phyloP scores from a whole-genome alignment of 2,888 invertebrate genomes.

The Lissocephala sabroskyi region DNA sequence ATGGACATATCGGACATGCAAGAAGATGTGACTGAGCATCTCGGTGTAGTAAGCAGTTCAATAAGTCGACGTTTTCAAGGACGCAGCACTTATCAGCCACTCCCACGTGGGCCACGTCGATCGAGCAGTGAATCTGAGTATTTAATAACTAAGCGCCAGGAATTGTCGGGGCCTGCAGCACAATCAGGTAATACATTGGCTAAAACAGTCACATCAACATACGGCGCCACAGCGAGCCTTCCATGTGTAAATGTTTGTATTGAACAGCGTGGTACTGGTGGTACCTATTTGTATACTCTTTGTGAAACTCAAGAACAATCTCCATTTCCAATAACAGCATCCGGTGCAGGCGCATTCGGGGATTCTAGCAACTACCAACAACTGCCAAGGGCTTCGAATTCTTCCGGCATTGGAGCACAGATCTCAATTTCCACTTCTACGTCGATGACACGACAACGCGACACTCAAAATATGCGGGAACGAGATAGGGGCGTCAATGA shows the following conservation, averaged over 20 bases:
- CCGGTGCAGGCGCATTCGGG: constrained; percentile 12
- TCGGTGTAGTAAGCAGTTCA: constrained; percentile 89
- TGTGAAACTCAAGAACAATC: constrained; percentile 43
- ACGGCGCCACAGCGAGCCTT: constrained; percentile 46
- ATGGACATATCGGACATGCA: constrained; percentile 98
- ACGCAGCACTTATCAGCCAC: constrained; percentile 80
- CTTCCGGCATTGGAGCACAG: constrained; percentile 41
- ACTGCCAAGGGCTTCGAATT: constrained; percentile 43
- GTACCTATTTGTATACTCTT: constrained; percentile 20
- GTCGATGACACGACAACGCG: constrained; percentile 42
- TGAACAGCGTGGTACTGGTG: constrained; percentile 14
- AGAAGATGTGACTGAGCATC: constrained; percentile 92
- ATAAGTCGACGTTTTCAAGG: constrained; percentile 85
- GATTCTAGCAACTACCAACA: constrained; percentile 61
- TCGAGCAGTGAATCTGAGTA: constrained; percentile 75
- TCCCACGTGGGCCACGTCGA: constrained; percentile 78
- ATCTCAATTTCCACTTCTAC: constrained; percentile 16
- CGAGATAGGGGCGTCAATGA: constrained; percentile 20
- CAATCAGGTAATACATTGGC: constrained; percentile 39
- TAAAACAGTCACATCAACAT: constrained; percentile 14
- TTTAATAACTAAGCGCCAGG: constrained; percentile 63
- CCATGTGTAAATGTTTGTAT: constrained; percentile 35
- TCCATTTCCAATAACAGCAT: constrained; percentile 51
- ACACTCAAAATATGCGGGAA: constrained; percentile 49
- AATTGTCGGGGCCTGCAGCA: constrained; percentile 21